These are phyloP conservation scores for Tryphoninae sp. DNA, from an alignment of 2,888 invertebrate genomes.

Conservation along the genomic window DNA sequence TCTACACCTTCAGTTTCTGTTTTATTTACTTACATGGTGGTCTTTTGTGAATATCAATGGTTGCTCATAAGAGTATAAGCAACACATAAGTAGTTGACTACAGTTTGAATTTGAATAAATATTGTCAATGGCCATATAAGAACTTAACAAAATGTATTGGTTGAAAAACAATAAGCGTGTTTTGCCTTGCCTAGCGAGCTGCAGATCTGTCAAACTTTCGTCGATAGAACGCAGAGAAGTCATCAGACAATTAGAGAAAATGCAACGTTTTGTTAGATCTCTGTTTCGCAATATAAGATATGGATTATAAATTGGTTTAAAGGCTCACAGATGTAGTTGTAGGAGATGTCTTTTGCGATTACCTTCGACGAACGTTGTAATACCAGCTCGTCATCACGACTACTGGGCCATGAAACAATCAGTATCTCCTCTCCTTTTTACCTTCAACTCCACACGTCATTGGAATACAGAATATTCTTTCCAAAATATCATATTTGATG, in stretches of 20 bases:
- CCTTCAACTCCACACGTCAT: too few species aligned
- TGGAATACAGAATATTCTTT: too few species aligned
- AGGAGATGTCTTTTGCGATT: too few species aligned
- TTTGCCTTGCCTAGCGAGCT: background rate
- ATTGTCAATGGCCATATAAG: background rate
- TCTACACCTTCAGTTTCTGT: background rate
- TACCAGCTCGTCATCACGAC: too few species aligned
- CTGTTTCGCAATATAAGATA: background rate
- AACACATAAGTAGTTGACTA: conserved; percentile 25
- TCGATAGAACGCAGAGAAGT: background rate
- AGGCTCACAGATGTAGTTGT: too few species aligned
- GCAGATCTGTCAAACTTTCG: background rate
- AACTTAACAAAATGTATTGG: background rate
- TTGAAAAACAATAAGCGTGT: background rate
- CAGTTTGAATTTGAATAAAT: background rate
- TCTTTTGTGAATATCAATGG: background rate
- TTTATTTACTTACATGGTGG: background rate
- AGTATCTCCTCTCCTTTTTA: too few species aligned
- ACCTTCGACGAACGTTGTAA: too few species aligned
- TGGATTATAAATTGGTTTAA: too few species aligned
- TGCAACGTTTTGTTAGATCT: background rate
- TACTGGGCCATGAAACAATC: too few species aligned
- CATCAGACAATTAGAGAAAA: background rate
- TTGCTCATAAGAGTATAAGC: conserved; percentile 24
- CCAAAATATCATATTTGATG: background rate